Evolutionary conservation across 1,140 invertebrate species (phyloP), one percentile per base, ranked within the genome.

Genomic region (Tetramorium parvispinum): DNA sequence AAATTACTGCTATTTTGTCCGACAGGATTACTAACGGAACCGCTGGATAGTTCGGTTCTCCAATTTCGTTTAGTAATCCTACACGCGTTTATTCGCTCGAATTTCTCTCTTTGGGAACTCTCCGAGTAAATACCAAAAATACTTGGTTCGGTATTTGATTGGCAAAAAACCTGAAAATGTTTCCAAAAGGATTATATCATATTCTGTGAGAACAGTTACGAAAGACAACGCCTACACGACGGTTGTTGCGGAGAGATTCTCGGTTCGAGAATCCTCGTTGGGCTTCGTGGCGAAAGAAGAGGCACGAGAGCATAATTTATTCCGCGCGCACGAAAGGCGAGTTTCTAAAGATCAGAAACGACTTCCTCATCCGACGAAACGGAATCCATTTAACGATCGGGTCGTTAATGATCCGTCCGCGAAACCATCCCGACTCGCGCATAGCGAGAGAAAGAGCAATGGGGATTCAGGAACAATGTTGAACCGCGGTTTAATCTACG

Each of bases 381-480:
- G 71, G 53, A n/a, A 53, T 63, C 59, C 71, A 53, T 88, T 76
- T 65, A 70, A 55, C 51, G 87, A 88, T 79, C 86, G 59, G n/a
- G n/a, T 40, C 79, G 63, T 85, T 88, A 88, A 89, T 88, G 88
- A 89, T 85, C 86, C 86, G 75, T 88, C 81, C 51, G 87, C 73
- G 79, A 75, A 59, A 83, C 79, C 79, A 68, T 83, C 79, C 53
- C 68, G 68, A 55, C 46, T 68, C 61, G 61, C 77, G 43, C 61
- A 66, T 51, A 46, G n/a, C 27, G 61, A 21, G 77, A 53, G 75
- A 63, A 70, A 53, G 49, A 63, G 3, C 61, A 63, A 27, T 24
- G 55, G 49, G n/a, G 86, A 18, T 51, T 73, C 13, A 53, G 46
- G 75, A 87, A 78, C 76, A 88, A 90, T 76, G 89, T 86, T 90